Evolutionary conservation across 2,113 vertebrate genomes (phyloP).

Genomic region (Ptilorrhoa leucosticta): DNA sequence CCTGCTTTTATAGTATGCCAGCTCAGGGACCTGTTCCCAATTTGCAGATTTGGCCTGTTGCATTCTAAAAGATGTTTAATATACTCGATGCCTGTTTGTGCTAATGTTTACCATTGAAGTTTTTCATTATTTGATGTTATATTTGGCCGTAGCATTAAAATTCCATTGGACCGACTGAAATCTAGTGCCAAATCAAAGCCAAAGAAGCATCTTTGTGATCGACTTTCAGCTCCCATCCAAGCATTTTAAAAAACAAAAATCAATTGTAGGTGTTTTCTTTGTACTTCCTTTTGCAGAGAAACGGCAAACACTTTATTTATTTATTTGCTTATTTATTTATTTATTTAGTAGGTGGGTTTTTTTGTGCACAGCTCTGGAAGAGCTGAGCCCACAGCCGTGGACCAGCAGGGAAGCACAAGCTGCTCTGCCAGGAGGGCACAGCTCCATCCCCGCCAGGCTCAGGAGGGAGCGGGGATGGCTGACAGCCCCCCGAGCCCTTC

Average conservation of each 20-base stretch:
- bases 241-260: background rate
- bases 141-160: conserved; percentile 65
- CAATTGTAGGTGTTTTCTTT: conserved; percentile 38
- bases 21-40: conserved; percentile 70
- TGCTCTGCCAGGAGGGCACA: background rate
- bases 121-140: conserved; percentile 78
- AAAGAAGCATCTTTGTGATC: conserved; percentile 61
- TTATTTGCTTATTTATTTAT: too few species aligned
- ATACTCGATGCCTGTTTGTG: conserved; percentile 56
- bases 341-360: background rate
- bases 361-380: background rate
- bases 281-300: conserved; percentile 17
- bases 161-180: conserved; percentile 56
- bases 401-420: background rate
- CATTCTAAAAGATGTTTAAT: conserved; percentile 67
- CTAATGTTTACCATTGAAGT: conserved; percentile 73
- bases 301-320: background rate
- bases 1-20: conserved; percentile 67
- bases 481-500: background rate
- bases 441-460: background rate
- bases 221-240: conserved; percentile 49
- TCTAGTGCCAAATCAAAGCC: conserved; percentile 55
- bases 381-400: background rate
- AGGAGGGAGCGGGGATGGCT: background rate
- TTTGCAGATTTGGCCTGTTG: conserved; percentile 67